Percentiles rank a stretch among this genome's conserved stretches.
phyloP scores from a whole-genome alignment of 2,888 invertebrate species.

The Synanthedon andrenaeformis region DNA sequence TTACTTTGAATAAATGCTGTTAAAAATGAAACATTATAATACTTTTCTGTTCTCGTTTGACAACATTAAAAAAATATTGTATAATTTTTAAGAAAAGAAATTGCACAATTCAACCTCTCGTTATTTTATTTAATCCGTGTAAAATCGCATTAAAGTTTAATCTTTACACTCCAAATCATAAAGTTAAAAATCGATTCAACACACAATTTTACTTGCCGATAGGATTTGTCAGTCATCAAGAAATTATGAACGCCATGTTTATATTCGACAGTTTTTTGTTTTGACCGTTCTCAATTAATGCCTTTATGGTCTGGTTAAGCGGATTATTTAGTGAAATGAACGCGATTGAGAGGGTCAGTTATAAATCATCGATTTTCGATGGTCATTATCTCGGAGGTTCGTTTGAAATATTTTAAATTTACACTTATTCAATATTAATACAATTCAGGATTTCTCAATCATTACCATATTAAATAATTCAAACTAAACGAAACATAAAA shows the following conservation, averaged over 20 bases:
- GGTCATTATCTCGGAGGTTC: constrained; percentile 2
- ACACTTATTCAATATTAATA: neutral
- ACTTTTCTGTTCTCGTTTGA: too few species aligned
- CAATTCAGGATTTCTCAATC: too few species aligned
- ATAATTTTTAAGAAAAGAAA: constrained; percentile 7
- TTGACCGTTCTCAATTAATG: constrained; percentile 42
- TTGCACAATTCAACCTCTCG: neutral
- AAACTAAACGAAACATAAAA: too few species aligned
- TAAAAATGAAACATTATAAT: too few species aligned
- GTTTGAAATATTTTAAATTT: neutral
- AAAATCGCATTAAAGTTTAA: neutral
- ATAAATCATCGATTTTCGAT: constrained; percentile 5
- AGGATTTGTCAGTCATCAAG: constrained; percentile 47
- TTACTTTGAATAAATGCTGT: too few species aligned
- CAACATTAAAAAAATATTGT: too few species aligned
- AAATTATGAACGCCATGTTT: constrained; percentile 25
- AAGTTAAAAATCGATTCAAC: neutral
- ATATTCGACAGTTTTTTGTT: constrained; percentile 28
- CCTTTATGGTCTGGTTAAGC: constrained; percentile 27
- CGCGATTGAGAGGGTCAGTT: neutral
- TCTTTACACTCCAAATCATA: neutral
- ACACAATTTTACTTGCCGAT: constrained; percentile 9
- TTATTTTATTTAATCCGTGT: neutral
- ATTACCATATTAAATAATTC: too few species aligned
- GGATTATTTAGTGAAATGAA: constrained; percentile 25